These are phyloP conservation scores for Trichopria drosophilae DNA, from an alignment of 2,888 invertebrate species.

Conservation along the genomic window DNA sequence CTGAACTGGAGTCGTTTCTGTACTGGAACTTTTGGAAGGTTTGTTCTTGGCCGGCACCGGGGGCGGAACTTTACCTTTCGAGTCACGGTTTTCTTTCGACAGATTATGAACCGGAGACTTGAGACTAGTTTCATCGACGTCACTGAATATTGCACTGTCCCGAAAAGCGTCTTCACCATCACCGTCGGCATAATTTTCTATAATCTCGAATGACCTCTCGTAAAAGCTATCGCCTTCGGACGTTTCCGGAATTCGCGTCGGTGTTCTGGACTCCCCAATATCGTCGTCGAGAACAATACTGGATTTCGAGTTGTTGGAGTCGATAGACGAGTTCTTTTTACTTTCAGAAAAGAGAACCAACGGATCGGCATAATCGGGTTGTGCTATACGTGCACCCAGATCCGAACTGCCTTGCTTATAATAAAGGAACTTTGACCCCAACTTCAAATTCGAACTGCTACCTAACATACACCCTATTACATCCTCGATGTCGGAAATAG, in stretches of 20 bases:
- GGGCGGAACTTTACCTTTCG: slow-evolving; percentile 42
- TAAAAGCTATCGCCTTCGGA: slow-evolving; percentile 73
- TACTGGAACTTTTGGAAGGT: background rate
- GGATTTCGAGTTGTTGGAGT: slow-evolving; percentile 34
- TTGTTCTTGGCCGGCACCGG: slow-evolving; percentile 47
- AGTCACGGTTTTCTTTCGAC: slow-evolving; percentile 8
- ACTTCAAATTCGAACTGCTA: too few species aligned
- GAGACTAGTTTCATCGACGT: slow-evolving; percentile 64
- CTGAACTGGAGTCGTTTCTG: slow-evolving; percentile 17
- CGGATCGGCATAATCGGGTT: slow-evolving; percentile 84
- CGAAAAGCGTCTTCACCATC: slow-evolving; percentile 71
- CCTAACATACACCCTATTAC: slow-evolving; percentile 40
- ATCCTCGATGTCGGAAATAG: slow-evolving; percentile 50
- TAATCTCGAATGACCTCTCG: slow-evolving; percentile 74
- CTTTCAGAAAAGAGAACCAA: slow-evolving; percentile 65
- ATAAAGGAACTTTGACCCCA: slow-evolving; percentile 41
- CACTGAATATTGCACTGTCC: slow-evolving; percentile 83
- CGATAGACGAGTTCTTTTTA: slow-evolving; percentile 19
- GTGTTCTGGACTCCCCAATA: slow-evolving; percentile 13
- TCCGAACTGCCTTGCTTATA: slow-evolving; percentile 81
- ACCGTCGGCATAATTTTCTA: slow-evolving; percentile 69
- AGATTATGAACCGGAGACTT: too few species aligned
- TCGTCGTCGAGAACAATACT: slow-evolving; percentile 8
- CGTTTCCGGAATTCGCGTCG: slow-evolving; percentile 12
- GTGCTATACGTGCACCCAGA: slow-evolving; percentile 85